These are phyloP conservation scores for Oasisia sp. DNA, from an alignment of 2,888 invertebrate species.

Conservation along the genomic window DNA sequence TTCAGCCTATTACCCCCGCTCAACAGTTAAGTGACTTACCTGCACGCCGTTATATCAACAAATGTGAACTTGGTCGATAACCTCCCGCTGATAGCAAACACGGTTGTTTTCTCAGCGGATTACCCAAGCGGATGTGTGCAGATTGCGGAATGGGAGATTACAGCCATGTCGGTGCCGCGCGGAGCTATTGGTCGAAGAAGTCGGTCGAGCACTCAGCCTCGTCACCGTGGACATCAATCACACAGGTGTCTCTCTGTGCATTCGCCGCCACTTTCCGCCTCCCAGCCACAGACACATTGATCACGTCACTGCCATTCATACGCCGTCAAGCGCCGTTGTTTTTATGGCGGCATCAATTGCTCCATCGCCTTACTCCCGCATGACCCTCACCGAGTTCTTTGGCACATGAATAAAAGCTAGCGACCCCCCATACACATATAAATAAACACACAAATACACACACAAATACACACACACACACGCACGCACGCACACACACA, in stretches of 20 bases:
- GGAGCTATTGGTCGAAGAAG: not conserved
- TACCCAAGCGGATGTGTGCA: not conserved
- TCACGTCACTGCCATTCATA: not conserved
- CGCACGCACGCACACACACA: too few relatives aligned
- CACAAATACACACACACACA: not conserved
- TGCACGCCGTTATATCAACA: not conserved
- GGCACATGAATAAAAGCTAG: too few relatives aligned
- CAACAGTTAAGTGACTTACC: not conserved
- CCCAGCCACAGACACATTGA: not conserved
- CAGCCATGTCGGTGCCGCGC: not conserved
- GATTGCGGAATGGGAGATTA: not conserved
- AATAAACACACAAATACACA: not conserved
- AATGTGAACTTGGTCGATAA: constrained; percentile 9
- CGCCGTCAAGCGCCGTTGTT: not conserved
- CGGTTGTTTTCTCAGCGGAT: not conserved
- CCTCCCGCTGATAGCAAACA: not conserved
- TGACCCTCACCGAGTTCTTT: not conserved
- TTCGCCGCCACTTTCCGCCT: too few relatives aligned
- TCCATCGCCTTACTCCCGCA: not conserved
- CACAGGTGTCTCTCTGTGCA: not conserved
- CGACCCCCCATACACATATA: not conserved
- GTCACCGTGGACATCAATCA: not conserved
- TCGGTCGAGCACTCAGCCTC: not conserved
- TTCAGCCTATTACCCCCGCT: not conserved
- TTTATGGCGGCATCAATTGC: not conserved